These are phyloP conservation scores for Bryconaethiops microstoma DNA, from an alignment of 2,797 vertebrate genomes.

Conservation along the genomic window DNA sequence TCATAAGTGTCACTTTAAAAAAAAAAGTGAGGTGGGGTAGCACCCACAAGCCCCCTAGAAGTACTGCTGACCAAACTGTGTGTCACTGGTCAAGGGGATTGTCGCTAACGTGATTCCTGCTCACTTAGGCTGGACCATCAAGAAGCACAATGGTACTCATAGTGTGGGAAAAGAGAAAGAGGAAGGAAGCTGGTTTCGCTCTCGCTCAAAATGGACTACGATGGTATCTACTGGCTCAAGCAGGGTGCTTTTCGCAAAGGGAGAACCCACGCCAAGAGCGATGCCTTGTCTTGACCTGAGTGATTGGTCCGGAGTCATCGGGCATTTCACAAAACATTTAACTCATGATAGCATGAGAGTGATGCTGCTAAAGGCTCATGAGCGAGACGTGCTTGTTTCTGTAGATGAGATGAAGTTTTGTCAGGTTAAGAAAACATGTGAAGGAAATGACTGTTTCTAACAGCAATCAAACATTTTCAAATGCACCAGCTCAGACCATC, in stretches of 20 bases:
- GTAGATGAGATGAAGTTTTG: too few relatives aligned
- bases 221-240: slow-evolving; percentile 47
- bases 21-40: neutral
- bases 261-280: slow-evolving; percentile 36
- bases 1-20: neutral
- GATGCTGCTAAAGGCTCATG: neutral
- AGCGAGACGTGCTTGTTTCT: neutral
- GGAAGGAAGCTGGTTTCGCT: slow-evolving; percentile 57
- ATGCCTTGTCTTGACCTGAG: slow-evolving; percentile 39
- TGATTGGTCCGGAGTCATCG: slow-evolving; percentile 19
- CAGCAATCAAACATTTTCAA: too few relatives aligned
- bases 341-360: slow-evolving; percentile 6
- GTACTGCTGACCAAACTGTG: neutral
- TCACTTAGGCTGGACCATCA: slow-evolving; percentile 21
- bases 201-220: slow-evolving; percentile 32
- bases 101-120: slow-evolving; percentile 19
- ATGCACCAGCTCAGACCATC: too few relatives aligned
- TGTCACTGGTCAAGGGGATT: slow-evolving; percentile 11
- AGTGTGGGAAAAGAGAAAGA: slow-evolving; percentile 60
- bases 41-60: neutral
- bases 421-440: too few relatives aligned
- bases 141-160: slow-evolving; percentile 43
- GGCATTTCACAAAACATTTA: slow-evolving; percentile 41
- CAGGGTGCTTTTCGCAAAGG: slow-evolving; percentile 50
- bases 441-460: too few relatives aligned